These are phyloP conservation scores for Craterocephalus amniculus DNA, from an alignment of 2,797 vertebrate species.

Conservation along the genomic window DNA sequence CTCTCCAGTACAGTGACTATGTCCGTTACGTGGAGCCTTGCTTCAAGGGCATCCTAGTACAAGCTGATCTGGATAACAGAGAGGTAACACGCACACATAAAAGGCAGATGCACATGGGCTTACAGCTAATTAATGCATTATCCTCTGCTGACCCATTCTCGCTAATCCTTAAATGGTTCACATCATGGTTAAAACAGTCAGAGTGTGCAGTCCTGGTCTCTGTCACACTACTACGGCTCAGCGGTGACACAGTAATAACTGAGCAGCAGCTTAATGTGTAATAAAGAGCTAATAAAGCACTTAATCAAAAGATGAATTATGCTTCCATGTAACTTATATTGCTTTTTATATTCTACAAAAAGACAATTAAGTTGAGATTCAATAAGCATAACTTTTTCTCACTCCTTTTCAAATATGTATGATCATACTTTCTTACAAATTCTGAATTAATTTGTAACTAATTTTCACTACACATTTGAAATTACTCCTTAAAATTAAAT, in stretches of 20 bases:
- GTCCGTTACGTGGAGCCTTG: constrained; percentile 94
- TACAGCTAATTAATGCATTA: constrained; percentile 60
- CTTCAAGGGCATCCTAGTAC: constrained; percentile 95
- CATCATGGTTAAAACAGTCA: constrained; percentile 40
- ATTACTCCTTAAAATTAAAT: too few relatives aligned
- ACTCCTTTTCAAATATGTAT: too few relatives aligned
- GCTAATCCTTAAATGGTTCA: constrained; percentile 48
- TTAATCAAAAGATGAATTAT: too few relatives aligned
- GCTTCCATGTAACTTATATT: too few relatives aligned
- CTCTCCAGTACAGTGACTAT: constrained; percentile 92
- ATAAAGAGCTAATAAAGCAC: not conserved
- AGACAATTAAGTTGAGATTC: too few relatives aligned
- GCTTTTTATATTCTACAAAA: too few relatives aligned
- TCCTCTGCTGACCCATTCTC: constrained; percentile 41
- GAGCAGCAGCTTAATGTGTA: not conserved
- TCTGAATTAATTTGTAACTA: too few relatives aligned
- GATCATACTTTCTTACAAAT: too few relatives aligned
- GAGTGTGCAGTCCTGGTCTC: constrained; percentile 1
- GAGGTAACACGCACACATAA: constrained; percentile 84
- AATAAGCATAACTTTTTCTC: too few relatives aligned
- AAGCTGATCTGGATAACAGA: constrained; percentile 95
- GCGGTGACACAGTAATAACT: not conserved
- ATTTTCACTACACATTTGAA: too few relatives aligned
- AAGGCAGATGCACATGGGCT: constrained; percentile 16
- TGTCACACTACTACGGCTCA: not conserved